These are phyloP conservation scores for Sycophila texana DNA, from an alignment of 2,888 invertebrate species.

Conservation along the genomic window DNA sequence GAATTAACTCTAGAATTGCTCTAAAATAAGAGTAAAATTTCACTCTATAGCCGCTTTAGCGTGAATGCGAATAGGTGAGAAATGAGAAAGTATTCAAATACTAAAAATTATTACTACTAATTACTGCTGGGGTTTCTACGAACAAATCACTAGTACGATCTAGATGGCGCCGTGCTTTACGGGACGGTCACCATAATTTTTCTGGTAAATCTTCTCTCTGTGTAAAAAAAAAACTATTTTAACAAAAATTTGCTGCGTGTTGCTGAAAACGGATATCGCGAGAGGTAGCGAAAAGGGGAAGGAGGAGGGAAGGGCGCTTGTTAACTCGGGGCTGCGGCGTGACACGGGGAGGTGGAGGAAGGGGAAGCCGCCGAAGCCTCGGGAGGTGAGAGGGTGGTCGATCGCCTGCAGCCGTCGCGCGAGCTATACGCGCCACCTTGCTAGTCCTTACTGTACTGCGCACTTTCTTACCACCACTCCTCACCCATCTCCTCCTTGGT, in stretches of 20 bases:
- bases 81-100: neutral
- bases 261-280: neutral
- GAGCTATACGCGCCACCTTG: slow-evolving; percentile 47
- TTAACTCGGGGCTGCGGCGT: neutral
- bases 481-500: neutral
- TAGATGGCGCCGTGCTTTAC: too few species aligned
- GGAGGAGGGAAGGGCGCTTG: neutral
- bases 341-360: neutral
- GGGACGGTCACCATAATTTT: too few species aligned
- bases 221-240: too few species aligned
- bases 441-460: slow-evolving; percentile 70
- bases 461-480: slow-evolving; percentile 68
- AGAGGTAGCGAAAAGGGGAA: neutral
- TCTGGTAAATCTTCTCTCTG: too few species aligned
- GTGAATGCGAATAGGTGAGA: slow-evolving; percentile 8
- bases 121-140: too few species aligned
- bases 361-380: slow-evolving; percentile 6
- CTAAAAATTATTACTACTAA: too few species aligned
- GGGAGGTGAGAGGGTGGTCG: slow-evolving; percentile 53
- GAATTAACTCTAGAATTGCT: too few species aligned
- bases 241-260: too few species aligned
- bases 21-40: too few species aligned
- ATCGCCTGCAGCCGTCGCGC: slow-evolving; percentile 42
- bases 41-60: too few species aligned
- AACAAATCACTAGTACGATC: too few species aligned